Evolutionary conservation across 2,113 vertebrate genomes (phyloP).

Genomic region (Meriones unguiculatus): DNA sequence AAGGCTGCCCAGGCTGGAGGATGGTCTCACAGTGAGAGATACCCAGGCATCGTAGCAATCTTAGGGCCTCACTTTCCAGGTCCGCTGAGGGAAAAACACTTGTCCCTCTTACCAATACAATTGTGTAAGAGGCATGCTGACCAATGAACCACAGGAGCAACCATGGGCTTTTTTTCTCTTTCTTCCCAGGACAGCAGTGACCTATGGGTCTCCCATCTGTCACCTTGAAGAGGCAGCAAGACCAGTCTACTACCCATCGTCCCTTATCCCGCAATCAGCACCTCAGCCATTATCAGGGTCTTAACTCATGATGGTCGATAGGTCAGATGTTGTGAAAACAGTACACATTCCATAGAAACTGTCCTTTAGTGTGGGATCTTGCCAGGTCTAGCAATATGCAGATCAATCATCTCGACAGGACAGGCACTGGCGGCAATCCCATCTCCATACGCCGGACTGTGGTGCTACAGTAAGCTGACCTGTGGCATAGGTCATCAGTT

Average conservation of each 20-base stretch:
- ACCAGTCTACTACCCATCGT: background rate
- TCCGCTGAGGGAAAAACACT: background rate
- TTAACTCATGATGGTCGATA: background rate
- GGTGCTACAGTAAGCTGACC: background rate
- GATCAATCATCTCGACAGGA: background rate
- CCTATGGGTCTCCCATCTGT: background rate
- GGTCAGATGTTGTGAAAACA: background rate
- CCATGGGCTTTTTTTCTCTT: background rate
- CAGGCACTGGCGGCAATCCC: background rate
- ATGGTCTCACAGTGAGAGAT: background rate
- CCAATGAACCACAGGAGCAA: background rate
- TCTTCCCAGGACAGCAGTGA: background rate
- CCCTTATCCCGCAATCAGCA: background rate
- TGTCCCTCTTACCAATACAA: background rate
- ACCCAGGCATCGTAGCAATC: background rate
- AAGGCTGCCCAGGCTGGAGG: background rate
- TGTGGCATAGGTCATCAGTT: background rate
- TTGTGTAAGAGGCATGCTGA: accelerated
- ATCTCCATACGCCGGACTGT: background rate
- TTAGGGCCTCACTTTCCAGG: background rate
- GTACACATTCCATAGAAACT: background rate
- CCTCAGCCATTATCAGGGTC: background rate
- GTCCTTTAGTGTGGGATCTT: background rate
- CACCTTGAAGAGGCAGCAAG: background rate
- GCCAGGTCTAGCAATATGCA: no score